These are phyloP conservation scores for Pomacea canaliculata DNA, from an alignment of 2,888 invertebrate species.

Conservation along the genomic window DNA sequence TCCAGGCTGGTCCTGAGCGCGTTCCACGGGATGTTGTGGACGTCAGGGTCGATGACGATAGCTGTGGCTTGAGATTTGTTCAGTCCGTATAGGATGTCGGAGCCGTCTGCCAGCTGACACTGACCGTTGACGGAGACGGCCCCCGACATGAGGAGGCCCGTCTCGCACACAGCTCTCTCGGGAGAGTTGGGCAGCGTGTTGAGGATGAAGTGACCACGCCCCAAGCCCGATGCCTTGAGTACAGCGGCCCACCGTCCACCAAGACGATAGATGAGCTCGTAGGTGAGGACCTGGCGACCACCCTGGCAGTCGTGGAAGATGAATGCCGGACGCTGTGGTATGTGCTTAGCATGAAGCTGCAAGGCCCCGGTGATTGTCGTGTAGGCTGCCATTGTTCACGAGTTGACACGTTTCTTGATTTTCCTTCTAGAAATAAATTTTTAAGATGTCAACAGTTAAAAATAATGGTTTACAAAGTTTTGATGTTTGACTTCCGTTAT, in stretches of 20 bases:
- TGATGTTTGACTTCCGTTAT: too few species aligned
- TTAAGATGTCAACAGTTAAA: too few species aligned
- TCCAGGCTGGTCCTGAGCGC: not conserved
- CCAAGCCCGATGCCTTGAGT: conserved; percentile 14
- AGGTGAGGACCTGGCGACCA: not conserved
- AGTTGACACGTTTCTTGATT: too few species aligned
- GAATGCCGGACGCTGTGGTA: conserved; percentile 17
- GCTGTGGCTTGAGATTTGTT: not conserved
- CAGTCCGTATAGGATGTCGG: conserved; percentile 14
- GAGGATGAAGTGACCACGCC: conserved; percentile 23
- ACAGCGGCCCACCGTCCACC: conserved; percentile 22
- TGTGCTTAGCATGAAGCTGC: too few species aligned
- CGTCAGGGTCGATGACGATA: conserved; percentile 9
- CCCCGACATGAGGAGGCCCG: conserved; percentile 25
- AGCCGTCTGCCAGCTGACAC: conserved; percentile 20
- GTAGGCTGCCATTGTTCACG: too few species aligned
- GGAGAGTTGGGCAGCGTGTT: conserved; percentile 32
- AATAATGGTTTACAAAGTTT: too few species aligned
- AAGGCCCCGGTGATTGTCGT: too few species aligned
- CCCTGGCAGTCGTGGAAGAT: conserved; percentile 12
- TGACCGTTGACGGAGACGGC: conserved; percentile 32
- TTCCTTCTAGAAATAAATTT: too few species aligned
- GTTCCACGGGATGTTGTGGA: conserved; percentile 5
- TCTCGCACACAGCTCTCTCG: conserved; percentile 30
- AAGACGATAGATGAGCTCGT: conserved; percentile 3